phyloP scores from a whole-genome alignment of 2,113 vertebrate genomes.

The Morone chrysops region DNA sequence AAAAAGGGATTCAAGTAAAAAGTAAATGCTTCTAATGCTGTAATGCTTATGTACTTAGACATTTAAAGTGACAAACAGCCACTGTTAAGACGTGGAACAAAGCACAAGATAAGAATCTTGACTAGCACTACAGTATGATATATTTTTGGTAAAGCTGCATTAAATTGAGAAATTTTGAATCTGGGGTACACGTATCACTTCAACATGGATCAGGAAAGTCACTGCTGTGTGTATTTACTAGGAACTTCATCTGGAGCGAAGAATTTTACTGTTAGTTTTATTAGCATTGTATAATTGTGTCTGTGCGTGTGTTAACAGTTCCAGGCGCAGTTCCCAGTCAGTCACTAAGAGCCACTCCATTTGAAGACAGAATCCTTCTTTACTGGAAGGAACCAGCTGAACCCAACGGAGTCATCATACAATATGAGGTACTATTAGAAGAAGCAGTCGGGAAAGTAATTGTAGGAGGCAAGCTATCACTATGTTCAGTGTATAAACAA shows the following conservation, averaged over 20 bases:
- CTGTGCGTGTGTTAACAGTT: slow-evolving; percentile 81
- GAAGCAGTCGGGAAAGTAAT: background rate
- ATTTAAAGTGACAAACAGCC: too few species aligned
- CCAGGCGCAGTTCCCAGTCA: slow-evolving; percentile 93
- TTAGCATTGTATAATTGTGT: slow-evolving; percentile 47
- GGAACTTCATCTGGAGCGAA: background rate
- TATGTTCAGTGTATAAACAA: background rate
- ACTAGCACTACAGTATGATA: background rate
- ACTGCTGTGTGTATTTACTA: slow-evolving; percentile 5
- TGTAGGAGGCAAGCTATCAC: background rate
- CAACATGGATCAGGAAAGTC: background rate
- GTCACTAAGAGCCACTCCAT: slow-evolving; percentile 94
- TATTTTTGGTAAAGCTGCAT: background rate
- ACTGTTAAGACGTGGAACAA: background rate
- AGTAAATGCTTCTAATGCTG: background rate
- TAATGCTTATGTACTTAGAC: background rate
- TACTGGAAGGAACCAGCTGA: slow-evolving; percentile 97
- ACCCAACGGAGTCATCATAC: slow-evolving; percentile 97
- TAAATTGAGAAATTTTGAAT: background rate
- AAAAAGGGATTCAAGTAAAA: background rate
- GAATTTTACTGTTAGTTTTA: slow-evolving; percentile 7
- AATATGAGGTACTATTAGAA: slow-evolving; percentile 91
- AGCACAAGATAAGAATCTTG: background rate
- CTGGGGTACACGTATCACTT: background rate
- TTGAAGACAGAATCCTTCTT: slow-evolving; percentile 96